These are phyloP conservation scores for Merluccius polli DNA, from an alignment of 2,797 vertebrate genomes.

Conservation along the genomic window DNA sequence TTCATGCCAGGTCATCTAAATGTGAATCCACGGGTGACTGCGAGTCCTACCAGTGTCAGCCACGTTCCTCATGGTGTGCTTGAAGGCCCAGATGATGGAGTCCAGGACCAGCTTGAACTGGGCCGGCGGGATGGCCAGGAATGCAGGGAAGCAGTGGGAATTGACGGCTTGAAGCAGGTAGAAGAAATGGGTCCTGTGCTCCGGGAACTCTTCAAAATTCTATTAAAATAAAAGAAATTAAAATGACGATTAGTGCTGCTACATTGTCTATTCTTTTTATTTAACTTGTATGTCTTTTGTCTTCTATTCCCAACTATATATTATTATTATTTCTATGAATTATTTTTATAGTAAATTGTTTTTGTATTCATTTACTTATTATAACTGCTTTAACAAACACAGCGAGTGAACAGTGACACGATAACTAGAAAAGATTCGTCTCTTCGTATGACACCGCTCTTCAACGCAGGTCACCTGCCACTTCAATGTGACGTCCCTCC, in stretches of 20 bases:
- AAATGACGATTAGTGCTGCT: neutral
- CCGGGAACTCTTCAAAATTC: conserved; percentile 98
- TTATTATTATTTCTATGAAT: neutral
- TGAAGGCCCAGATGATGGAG: conserved; percentile 99
- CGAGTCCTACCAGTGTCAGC: conserved; percentile 87
- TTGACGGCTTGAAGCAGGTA: conserved; percentile 97
- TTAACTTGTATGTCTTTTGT: neutral
- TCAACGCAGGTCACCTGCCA: neutral
- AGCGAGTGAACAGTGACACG: neutral
- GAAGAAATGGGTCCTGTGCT: conserved; percentile 98
- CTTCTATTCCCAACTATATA: neutral
- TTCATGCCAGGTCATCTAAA: neutral
- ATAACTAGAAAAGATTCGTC: neutral
- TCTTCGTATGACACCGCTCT: neutral
- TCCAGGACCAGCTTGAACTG: conserved; percentile 98
- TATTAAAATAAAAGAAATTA: conserved; percentile 36
- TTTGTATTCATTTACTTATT: no score
- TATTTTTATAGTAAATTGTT: neutral
- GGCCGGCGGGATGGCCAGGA: conserved; percentile 94
- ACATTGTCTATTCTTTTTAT: neutral
- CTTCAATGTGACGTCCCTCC: neutral
- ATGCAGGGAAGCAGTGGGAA: conserved; percentile 98
- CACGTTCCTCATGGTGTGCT: conserved; percentile 99
- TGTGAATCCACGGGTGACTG: neutral
- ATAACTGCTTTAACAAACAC: neutral